These are phyloP conservation scores for Solea senegalensis DNA, from an alignment of 2,113 vertebrate genomes.

Conservation along the genomic window DNA sequence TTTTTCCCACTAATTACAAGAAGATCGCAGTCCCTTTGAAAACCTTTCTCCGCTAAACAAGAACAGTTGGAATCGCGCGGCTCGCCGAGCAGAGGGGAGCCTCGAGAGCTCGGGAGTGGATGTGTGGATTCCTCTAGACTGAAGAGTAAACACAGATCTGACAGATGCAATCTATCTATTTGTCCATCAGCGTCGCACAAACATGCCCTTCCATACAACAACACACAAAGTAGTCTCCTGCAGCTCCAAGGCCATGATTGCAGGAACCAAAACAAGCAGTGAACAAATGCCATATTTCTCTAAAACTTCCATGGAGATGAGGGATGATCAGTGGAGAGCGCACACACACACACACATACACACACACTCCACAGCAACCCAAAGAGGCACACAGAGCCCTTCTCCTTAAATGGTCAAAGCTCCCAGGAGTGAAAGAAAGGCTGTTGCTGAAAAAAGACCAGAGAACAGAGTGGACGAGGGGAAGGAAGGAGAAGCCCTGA, in stretches of 20 bases:
- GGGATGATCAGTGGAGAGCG: slow-evolving; percentile 55
- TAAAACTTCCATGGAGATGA: slow-evolving; percentile 43
- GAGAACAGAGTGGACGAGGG: slow-evolving; percentile 78
- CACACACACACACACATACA: slow-evolving; percentile 48
- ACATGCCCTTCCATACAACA: slow-evolving; percentile 16
- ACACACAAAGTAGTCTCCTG: slow-evolving; percentile 11
- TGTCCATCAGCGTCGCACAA: slow-evolving; percentile 36
- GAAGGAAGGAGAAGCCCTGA: slow-evolving; percentile 72
- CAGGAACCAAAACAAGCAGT: slow-evolving; percentile 32
- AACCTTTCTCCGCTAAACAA: neutral
- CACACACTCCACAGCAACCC: slow-evolving; percentile 77
- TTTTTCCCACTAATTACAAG: neutral
- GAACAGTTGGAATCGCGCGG: slow-evolving; percentile 9
- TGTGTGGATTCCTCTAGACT: slow-evolving; percentile 33
- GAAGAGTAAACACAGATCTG: slow-evolving; percentile 56
- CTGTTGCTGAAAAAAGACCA: slow-evolving; percentile 86
- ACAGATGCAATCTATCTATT: slow-evolving; percentile 20
- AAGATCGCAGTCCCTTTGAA: neutral
- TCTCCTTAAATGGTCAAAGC: slow-evolving; percentile 99
- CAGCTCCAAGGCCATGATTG: slow-evolving; percentile 28
- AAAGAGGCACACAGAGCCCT: slow-evolving; percentile 90
- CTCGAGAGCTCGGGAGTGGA: slow-evolving; percentile 38
- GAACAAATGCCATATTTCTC: slow-evolving; percentile 22
- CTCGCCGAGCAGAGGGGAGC: slow-evolving; percentile 23
- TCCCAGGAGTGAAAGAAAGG: slow-evolving; percentile 97